These are phyloP conservation scores for Podarcis muralis DNA, from an alignment of 2,113 vertebrate genomes.

Conservation along the genomic window DNA sequence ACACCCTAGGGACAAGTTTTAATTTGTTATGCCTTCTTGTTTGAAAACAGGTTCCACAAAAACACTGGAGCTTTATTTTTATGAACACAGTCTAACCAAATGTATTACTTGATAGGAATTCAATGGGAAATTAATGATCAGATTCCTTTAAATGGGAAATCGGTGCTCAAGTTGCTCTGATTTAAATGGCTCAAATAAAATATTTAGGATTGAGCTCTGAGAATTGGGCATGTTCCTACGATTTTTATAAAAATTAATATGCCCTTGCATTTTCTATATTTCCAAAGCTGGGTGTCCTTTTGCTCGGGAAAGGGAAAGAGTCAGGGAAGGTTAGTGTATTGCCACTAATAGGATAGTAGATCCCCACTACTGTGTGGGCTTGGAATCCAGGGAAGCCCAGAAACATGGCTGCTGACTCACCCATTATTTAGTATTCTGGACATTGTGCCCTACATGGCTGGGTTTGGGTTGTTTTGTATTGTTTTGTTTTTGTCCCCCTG, in stretches of 20 bases:
- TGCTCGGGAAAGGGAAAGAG: not conserved
- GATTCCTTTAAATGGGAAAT: not conserved
- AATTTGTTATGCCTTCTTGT: too few relatives aligned
- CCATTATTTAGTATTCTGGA: not conserved
- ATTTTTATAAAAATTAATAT: not conserved
- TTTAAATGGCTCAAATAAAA: too few relatives aligned
- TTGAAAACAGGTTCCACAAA: too few relatives aligned
- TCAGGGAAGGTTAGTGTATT: not conserved
- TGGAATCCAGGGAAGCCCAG: not conserved
- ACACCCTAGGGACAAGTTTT: too few relatives aligned
- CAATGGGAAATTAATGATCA: not conserved
- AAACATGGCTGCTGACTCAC: not conserved
- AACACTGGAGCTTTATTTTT: too few relatives aligned
- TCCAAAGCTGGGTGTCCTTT: not conserved
- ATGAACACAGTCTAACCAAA: too few relatives aligned
- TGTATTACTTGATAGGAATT: not conserved
- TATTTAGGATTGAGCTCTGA: not conserved
- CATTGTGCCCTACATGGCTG: not conserved
- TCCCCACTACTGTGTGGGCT: not conserved
- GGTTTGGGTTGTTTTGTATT: not conserved
- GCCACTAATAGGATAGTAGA: too few relatives aligned
- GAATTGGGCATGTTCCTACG: not conserved
- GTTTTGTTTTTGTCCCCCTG: not conserved
- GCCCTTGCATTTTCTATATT: not conserved
- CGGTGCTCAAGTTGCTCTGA: not conserved